These are phyloP conservation scores for Toxostoma redivivum DNA, from an alignment of 2,113 vertebrate genomes.

Conservation along the genomic window DNA sequence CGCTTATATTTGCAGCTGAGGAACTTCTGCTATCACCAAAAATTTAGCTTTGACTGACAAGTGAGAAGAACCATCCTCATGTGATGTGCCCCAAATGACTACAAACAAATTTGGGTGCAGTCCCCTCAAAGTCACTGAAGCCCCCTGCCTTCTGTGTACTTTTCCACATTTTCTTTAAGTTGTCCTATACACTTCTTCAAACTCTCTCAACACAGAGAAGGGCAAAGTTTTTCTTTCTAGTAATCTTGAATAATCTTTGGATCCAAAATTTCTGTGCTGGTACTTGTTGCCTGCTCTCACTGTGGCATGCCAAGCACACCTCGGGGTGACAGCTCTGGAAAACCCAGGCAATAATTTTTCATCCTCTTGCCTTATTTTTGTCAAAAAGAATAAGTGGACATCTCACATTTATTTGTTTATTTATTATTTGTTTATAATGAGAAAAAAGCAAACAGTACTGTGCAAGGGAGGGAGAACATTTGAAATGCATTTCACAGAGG, in stretches of 20 bases:
- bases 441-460: not conserved
- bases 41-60: not conserved
- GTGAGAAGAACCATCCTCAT: not conserved
- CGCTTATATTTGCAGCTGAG: not conserved
- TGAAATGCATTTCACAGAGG: slow-evolving; percentile 13
- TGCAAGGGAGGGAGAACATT: not conserved
- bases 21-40: not conserved
- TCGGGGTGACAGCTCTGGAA: not conserved
- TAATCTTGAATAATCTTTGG: not conserved
- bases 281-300: not conserved
- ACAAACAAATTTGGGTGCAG: not conserved
- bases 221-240: not conserved
- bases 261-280: not conserved
- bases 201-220: not conserved
- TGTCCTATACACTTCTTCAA: not conserved
- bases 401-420: not conserved
- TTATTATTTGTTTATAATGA: not conserved
- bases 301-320: not conserved
- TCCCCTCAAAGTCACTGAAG: not conserved
- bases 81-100: not conserved
- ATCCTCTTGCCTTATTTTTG: not conserved
- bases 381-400: not conserved
- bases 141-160: not conserved
- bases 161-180: not conserved
- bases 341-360: not conserved